Percentiles rank a stretch among this genome's conserved stretches.
Evolutionary conservation across 2,888 invertebrate species (phyloP).

Genomic region (Monopis laevigella): DNA sequence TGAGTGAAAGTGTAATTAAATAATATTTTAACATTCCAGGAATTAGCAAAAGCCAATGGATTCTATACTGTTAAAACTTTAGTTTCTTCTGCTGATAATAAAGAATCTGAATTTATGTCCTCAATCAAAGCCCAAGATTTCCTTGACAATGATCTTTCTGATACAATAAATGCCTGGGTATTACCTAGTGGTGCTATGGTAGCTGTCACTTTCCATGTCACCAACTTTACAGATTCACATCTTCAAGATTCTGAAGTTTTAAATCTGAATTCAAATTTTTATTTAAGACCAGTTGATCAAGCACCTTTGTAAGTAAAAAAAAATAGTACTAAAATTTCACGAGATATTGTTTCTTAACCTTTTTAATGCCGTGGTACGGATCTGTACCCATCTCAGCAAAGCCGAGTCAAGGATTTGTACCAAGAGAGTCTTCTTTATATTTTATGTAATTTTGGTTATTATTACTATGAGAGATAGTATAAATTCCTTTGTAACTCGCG

Average conservation of each 20-base stretch:
- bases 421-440: no score
- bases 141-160: slow-evolving; percentile 79
- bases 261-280: slow-evolving; percentile 78
- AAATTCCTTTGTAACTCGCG: no score
- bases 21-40: slow-evolving; percentile 56
- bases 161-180: slow-evolving; percentile 81
- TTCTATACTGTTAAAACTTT: slow-evolving; percentile 79
- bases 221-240: slow-evolving; percentile 31
- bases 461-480: no score
- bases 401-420: no score
- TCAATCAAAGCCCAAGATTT: slow-evolving; percentile 83
- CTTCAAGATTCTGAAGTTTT: slow-evolving; percentile 24
- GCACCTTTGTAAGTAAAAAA: slow-evolving; percentile 79
- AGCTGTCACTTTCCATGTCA: slow-evolving; percentile 69
- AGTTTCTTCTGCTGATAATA: slow-evolving; percentile 73
- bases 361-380: no score
- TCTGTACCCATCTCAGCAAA: no score
- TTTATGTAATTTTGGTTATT: no score
- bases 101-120: slow-evolving; percentile 75
- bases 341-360: no score
- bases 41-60: slow-evolving; percentile 72
- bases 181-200: slow-evolving; percentile 83
- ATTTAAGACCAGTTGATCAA: slow-evolving; percentile 80
- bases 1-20: no score
- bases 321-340: no score